These are phyloP conservation scores for Amblyopsis rosae DNA, from an alignment of 2,113 vertebrate species.

Conservation along the genomic window DNA sequence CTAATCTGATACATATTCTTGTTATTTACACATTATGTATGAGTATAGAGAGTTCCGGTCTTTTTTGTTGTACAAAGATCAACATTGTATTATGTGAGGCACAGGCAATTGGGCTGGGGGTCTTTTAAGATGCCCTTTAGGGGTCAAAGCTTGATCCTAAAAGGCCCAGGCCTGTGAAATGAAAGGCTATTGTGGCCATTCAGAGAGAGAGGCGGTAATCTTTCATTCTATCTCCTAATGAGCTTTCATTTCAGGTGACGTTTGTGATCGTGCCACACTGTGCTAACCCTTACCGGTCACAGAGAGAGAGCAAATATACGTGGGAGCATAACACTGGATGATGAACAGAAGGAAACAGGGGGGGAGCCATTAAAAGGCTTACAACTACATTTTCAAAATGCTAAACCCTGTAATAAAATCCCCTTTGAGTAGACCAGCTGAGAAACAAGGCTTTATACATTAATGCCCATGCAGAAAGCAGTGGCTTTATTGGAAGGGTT, in stretches of 20 bases:
- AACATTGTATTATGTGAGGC: neutral
- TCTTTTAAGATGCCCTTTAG: constrained; percentile 24
- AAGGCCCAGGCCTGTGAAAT: constrained; percentile 9
- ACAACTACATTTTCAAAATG: constrained; percentile 31
- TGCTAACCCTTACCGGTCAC: constrained; percentile 13
- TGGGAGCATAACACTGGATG: constrained; percentile 19
- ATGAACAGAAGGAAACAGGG: constrained; percentile 30
- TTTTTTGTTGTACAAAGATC: neutral
- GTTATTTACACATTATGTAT: neutral
- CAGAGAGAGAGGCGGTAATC: constrained; percentile 35
- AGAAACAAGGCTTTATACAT: constrained; percentile 43
- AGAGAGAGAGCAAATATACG: constrained; percentile 14
- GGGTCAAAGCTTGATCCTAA: constrained; percentile 38
- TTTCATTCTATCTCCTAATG: constrained; percentile 36
- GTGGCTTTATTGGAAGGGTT: constrained; percentile 24
- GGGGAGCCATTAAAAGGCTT: constrained; percentile 25
- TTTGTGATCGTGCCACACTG: constrained; percentile 32
- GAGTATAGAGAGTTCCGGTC: neutral
- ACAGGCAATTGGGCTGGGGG: neutral
- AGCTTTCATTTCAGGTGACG: constrained; percentile 42
- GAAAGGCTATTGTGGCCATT: constrained; percentile 25
- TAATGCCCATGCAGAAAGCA: constrained; percentile 34
- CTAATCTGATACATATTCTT: neutral
- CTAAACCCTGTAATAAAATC: constrained; percentile 37
- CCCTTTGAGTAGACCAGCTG: constrained; percentile 39